Base-by-base conservation (phyloP, 1,140 invertebrate species). In the Grapholita molesta region DNA sequence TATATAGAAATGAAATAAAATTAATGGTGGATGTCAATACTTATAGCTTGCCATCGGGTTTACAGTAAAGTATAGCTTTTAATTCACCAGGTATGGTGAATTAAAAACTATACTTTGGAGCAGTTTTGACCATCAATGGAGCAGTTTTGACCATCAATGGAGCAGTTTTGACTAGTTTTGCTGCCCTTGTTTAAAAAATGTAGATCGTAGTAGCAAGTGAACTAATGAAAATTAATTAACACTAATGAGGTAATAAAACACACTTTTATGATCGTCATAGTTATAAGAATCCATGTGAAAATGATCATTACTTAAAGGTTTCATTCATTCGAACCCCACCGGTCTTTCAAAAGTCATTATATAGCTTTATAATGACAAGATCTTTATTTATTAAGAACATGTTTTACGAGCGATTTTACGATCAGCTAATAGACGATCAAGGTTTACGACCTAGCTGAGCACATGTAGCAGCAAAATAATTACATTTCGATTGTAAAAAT, bases 401-500 rank as follows among this genome's bases (percentile, higher is more conserved):
- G 55, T 28, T 61, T 61, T 61, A 61, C 55, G 55, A 61, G 55
- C 55, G 55, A 61, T 61, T 61, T 61, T 61, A 61, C 55, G 55
- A 61, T 32, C 55, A 30, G 25, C 55, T 61, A 61, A 61, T 61
- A 61, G 55, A 28, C 55, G 55, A 61, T 61, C 24, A 61, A 30
- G 28, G 25, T 61, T 61, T 61, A 61, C 55, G 55, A 28, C n/a
- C 25, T 28, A 25, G 24, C 55, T 61, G 55, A 61, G 55, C 55
- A 21, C 55, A 61, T 61, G 32, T 32, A 30, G 28, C 55, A 61
- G 25, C n/a, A 25, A 61, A 61, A 61, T 61, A 61, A 61, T 61
- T 61, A 61, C n/a, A 61, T 61, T 48, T 48, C 8, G n/a, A 30
- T 8, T 28, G 32, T 61, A 61, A 61, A 61, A 48, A 61, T 61